These are phyloP conservation scores for Oreochromis grahami DNA, from an alignment of 2,797 vertebrate genomes.

Conservation along the genomic window DNA sequence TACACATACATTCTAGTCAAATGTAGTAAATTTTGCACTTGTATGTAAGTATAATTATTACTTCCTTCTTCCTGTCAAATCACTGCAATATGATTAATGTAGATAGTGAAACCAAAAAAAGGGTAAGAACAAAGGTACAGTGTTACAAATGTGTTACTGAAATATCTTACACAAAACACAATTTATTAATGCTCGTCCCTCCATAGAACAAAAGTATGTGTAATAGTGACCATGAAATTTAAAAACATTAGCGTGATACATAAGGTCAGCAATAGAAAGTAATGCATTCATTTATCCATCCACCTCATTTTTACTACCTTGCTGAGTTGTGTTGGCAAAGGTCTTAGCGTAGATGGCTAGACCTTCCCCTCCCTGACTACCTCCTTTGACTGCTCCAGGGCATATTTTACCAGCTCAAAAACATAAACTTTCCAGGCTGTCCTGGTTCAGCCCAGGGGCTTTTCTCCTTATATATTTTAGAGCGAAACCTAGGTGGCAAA, in stretches of 20 bases:
- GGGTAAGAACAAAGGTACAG: not conserved
- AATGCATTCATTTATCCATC: not conserved
- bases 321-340: not conserved
- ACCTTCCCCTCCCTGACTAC: not conserved
- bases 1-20: not conserved
- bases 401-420: not conserved
- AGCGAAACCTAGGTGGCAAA: fast-evolving
- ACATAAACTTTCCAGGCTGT: not conserved
- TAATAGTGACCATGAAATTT: not conserved
- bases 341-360: not conserved
- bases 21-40: not conserved
- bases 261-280: not conserved
- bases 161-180: not conserved
- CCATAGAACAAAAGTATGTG: not conserved
- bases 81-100: not conserved
- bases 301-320: not conserved
- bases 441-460: not conserved
- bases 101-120: not conserved
- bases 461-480: not conserved
- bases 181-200: not conserved
- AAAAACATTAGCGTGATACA: not conserved
- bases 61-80: not conserved
- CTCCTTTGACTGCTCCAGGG: not conserved
- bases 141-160: not conserved
- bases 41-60: not conserved